Evolutionary conservation across 2,888 invertebrate species (phyloP).

Genomic region (Chalcosyrphus nemorum): DNA sequence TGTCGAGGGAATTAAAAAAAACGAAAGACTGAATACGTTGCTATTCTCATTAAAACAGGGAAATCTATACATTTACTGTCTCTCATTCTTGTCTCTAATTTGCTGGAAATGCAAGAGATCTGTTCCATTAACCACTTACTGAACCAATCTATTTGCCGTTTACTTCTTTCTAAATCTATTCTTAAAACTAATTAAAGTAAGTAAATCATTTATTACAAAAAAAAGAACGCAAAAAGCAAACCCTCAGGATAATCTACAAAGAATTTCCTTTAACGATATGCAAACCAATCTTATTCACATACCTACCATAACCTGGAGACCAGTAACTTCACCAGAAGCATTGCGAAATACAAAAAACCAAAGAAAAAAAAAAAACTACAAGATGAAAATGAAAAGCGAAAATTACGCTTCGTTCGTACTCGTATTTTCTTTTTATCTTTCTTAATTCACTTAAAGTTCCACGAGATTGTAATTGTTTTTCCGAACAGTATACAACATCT

Average conservation of each 20-base stretch:
- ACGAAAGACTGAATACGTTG: too few species aligned
- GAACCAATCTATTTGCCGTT: background rate
- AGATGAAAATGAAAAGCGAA: constrained; percentile 61
- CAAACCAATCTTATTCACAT: constrained; percentile 42
- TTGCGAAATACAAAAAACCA: constrained; percentile 6
- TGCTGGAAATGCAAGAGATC: background rate
- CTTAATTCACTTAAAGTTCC: constrained; percentile 70
- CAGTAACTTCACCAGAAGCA: constrained; percentile 25
- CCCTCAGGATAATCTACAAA: background rate
- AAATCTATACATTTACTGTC: background rate
- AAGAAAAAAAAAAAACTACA: background rate
- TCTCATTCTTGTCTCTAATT: background rate
- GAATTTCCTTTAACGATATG: constrained; percentile 36
- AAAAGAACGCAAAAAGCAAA: background rate
- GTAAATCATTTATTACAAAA: constrained; percentile 15
- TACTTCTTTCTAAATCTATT: background rate
- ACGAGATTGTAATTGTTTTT: constrained; percentile 65
- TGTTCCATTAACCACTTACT: background rate
- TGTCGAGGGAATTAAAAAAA: too few species aligned
- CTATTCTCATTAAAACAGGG: too few species aligned
- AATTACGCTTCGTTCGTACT: constrained; percentile 38
- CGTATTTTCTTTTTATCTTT: constrained; percentile 59
- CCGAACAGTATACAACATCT: constrained; percentile 14
- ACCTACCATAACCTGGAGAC: constrained; percentile 1
- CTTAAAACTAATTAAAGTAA: constrained; percentile 36